A percentile compares a stretch with the other conserved stretches of the same genome.
These are phyloP conservation scores for Larimichthys polyactis DNA, from an alignment of 2,113 vertebrate genomes.

Conservation along the genomic window DNA sequence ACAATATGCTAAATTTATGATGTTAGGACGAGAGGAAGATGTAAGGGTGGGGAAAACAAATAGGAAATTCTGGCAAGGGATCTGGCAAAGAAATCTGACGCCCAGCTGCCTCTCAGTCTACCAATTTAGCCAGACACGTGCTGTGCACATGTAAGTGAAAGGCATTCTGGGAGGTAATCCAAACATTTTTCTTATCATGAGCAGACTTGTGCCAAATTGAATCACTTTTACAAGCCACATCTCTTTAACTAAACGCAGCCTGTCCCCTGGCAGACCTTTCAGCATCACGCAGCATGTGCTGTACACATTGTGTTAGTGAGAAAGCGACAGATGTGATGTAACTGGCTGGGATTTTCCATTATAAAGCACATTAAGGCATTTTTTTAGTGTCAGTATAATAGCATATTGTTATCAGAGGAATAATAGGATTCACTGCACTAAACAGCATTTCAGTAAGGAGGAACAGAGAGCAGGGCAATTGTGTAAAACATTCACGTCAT, in stretches of 20 bases:
- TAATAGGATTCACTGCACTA: slow-evolving; percentile 32
- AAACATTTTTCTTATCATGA: slow-evolving; percentile 57
- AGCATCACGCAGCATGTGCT: neutral
- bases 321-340: slow-evolving; percentile 55
- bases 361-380: slow-evolving; percentile 27
- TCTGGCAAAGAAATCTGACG: neutral
- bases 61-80: neutral
- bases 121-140: slow-evolving; percentile 4
- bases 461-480: slow-evolving; percentile 31
- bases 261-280: slow-evolving; percentile 39
- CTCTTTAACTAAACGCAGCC: slow-evolving; percentile 27
- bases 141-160: slow-evolving; percentile 20
- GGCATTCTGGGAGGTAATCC: slow-evolving; percentile 69
- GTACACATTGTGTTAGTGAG: slow-evolving; percentile 41
- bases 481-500: slow-evolving; percentile 38
- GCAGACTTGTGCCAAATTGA: slow-evolving; percentile 57
- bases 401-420: slow-evolving; percentile 50
- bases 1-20: neutral
- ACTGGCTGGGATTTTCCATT: slow-evolving; percentile 35
- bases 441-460: slow-evolving; percentile 27
- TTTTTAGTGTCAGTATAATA: slow-evolving; percentile 49
- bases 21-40: neutral
- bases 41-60: neutral
- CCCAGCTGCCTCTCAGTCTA: slow-evolving; percentile 24
- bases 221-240: slow-evolving; percentile 53